phyloP scores from a whole-genome alignment of 30 jellyfish, hydroid and myxozoan species.

The Chrysaora quinquecirrha region DNA sequence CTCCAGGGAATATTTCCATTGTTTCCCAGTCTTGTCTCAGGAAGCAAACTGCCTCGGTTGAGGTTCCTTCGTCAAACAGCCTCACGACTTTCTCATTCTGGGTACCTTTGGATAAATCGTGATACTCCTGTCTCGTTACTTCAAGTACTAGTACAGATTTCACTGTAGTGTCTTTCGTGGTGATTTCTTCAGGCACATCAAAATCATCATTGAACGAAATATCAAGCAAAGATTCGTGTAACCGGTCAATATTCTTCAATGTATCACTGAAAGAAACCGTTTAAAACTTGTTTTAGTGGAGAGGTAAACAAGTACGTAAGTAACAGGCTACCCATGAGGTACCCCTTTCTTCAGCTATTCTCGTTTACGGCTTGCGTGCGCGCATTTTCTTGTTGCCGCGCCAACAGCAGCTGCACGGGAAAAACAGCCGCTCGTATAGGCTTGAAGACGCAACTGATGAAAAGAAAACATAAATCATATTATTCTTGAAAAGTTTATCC shows the following conservation, averaged over 20 bases:
- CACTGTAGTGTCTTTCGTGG: conserved; percentile 12
- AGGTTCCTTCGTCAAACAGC: conserved; percentile 67
- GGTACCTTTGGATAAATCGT: background rate
- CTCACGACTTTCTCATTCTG: conserved; percentile 32
- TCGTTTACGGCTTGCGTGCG: no score
- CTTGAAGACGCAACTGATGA: no score
- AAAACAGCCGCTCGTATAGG: no score
- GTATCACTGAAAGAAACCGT: background rate
- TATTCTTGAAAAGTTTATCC: no score
- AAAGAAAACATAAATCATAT: no score
- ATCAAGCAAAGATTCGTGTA: background rate
- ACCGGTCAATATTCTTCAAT: background rate
- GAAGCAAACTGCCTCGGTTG: conserved; percentile 53
- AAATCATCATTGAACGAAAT: conserved; percentile 1
- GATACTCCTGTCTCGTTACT: conserved; percentile 24
- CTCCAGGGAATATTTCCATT: conserved; percentile 72
- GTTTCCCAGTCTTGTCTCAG: conserved; percentile 89
- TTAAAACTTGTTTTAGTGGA: background rate
- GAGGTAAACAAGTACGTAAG: no score
- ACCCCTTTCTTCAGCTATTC: no score
- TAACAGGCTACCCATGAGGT: no score
- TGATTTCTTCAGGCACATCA: background rate
- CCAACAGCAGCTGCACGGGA: no score
- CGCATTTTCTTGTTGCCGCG: no score
- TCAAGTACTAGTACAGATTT: conserved; percentile 49